Base-by-base conservation (phyloP, 2,113 vertebrate species). In the Dinomys branickii region DNA sequence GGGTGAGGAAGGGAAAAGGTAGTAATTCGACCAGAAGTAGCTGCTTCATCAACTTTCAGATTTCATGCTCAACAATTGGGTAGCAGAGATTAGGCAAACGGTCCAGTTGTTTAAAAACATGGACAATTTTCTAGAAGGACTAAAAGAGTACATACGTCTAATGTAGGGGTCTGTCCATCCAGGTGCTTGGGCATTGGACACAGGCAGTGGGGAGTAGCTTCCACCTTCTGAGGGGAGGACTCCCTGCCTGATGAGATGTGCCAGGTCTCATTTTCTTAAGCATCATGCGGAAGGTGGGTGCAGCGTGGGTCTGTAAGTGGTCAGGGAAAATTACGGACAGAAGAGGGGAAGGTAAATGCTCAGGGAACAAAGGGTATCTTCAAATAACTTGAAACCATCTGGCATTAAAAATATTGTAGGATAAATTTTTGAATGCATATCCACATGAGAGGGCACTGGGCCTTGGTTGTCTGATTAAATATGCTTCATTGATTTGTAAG, bases 401-500 rank as follows among this genome's bases (percentile, higher is more conserved):
- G 41, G 20, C 9, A 30, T 61, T 75, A 14, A 92, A 91, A 94
- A 81, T 85, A 67, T 41, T 24, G 10, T 82, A 82, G 20, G 52
- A 26, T 44, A 85, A 30, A 54, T 82, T 58, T 82, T 38, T 88
- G 44, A 44, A 41, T n/a, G 33, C 33, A 80, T 22, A 96, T 11
- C 41, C 52, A 75, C 30, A 33, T 4, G 63, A 90, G 20, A 50
- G 20, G 52, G 28, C 20, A 16, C 19, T 63, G 95, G 86, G 24
- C 44, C 30, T 82, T 65, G 47, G 16, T 50, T 97, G 30, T 67
- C 11, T 73, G 63, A 73, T 44, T 54, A 95, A 85, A 61, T 73
- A 47, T 54, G n/a, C 24, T 75, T 54, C 67, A 59, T 63, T 35
- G 14, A 59, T 50, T 88, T 93, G 44, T 59, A 87, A 75, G 50